These are phyloP conservation scores for Anas bernieri DNA, from an alignment of 2,797 vertebrate species.

Conservation along the genomic window DNA sequence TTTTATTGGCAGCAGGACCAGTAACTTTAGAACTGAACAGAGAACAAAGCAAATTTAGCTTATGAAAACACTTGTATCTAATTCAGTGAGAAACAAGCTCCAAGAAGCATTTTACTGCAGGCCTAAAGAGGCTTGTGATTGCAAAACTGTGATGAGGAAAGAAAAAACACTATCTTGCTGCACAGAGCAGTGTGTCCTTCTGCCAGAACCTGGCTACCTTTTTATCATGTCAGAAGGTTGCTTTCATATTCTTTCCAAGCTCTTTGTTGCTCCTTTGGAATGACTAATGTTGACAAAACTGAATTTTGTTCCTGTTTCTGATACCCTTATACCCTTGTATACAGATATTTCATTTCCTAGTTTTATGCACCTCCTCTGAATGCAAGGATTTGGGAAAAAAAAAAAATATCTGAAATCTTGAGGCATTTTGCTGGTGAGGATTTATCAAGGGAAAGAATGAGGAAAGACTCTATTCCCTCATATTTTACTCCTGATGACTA, in stretches of 20 bases:
- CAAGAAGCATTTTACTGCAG: slow-evolving; percentile 1
- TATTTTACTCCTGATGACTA: neutral
- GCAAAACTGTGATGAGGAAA: neutral
- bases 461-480: neutral
- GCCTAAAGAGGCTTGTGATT: neutral
- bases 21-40: neutral
- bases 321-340: neutral
- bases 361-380: neutral
- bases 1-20: slow-evolving; percentile 5
- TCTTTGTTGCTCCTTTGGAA: neutral
- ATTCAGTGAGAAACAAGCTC: slow-evolving; percentile 7
- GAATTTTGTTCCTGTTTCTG: neutral
- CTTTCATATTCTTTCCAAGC: neutral
- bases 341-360: neutral
- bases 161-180: neutral
- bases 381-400: neutral
- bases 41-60: slow-evolving; percentile 15
- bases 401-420: neutral
- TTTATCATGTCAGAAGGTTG: neutral
- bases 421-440: neutral
- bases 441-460: neutral
- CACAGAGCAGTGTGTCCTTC: neutral
- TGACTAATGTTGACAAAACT: neutral
- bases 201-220: neutral
- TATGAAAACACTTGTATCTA: neutral